Evolutionary conservation across 2,113 vertebrate genomes (phyloP).

Genomic region (Anseranas semipalmata): DNA sequence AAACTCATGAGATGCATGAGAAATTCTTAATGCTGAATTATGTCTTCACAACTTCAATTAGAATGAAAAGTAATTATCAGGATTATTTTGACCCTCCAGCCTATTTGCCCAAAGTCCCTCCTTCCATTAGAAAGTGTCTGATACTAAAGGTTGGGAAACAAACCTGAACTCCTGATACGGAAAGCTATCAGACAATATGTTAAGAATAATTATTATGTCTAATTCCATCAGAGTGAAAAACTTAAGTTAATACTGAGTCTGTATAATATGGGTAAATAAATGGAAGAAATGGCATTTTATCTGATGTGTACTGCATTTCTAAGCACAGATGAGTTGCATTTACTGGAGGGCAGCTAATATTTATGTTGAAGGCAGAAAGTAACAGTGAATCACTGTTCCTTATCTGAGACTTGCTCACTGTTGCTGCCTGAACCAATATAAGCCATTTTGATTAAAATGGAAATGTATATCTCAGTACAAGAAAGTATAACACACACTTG

Average conservation of each 20-base stretch:
- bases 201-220: neutral
- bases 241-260: neutral
- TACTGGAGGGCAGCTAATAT: neutral
- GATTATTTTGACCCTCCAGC: constrained; percentile 2
- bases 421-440: neutral
- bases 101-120: neutral
- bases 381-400: neutral
- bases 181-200: neutral
- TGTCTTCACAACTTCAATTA: neutral
- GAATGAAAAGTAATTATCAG: neutral
- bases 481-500: neutral
- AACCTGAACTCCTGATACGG: neutral
- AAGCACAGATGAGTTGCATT: neutral
- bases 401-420: neutral
- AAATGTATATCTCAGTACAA: neutral
- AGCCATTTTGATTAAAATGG: neutral
- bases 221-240: neutral
- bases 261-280: neutral
- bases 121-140: neutral
- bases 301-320: neutral
- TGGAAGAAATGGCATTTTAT: neutral
- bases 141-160: neutral
- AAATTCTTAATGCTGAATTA: neutral
- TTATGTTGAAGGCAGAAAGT: neutral
- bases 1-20: neutral